A percentile compares a stretch with the other conserved stretches of the same genome.
These are phyloP conservation scores for Drosophila subobscura DNA, from an alignment of 1,140 invertebrate genomes.

Conservation along the genomic window DNA sequence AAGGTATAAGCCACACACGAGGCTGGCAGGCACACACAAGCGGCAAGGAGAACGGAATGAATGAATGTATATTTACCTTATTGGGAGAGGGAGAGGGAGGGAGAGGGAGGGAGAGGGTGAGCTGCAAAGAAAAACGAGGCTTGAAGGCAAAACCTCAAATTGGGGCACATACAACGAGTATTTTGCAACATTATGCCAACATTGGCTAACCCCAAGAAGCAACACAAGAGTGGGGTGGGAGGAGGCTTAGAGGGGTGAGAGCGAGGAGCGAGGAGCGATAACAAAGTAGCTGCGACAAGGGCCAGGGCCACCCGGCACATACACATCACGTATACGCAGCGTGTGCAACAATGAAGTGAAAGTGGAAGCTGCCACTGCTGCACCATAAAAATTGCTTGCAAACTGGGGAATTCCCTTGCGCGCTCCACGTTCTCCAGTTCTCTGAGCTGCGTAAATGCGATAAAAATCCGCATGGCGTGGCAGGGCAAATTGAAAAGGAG, in stretches of 20 bases:
- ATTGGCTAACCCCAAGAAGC: constrained; percentile 60
- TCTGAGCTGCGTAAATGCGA: constrained; percentile 64
- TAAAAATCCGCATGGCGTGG: constrained; percentile 54
- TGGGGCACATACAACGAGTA: constrained; percentile 48
- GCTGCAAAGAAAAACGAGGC: not conserved
- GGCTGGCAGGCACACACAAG: constrained; percentile 10
- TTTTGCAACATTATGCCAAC: constrained; percentile 61
- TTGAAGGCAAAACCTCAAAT: constrained; percentile 54
- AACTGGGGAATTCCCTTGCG: constrained; percentile 32
- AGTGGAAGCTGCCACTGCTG: constrained; percentile 40
- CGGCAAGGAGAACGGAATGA: constrained; percentile 14
- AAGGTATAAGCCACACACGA: constrained; percentile 54
- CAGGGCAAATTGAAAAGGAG: constrained; percentile 63
- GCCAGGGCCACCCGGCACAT: constrained; percentile 41
- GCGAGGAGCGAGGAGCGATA: constrained; percentile 21
- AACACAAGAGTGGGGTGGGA: constrained; percentile 11
- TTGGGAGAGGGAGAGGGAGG: not conserved
- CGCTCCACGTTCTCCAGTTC: constrained; percentile 9
- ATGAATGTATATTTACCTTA: constrained; percentile 75
- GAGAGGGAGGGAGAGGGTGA: not conserved
- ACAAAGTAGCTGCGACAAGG: constrained; percentile 69
- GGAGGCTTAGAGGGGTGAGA: too few relatives aligned
- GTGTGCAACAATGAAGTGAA: constrained; percentile 71
- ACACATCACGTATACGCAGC: constrained; percentile 71
- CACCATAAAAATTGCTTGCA: constrained; percentile 46